Evolutionary conservation across 2,797 vertebrate genomes (phyloP).

Genomic region (Sylvia borin): DNA sequence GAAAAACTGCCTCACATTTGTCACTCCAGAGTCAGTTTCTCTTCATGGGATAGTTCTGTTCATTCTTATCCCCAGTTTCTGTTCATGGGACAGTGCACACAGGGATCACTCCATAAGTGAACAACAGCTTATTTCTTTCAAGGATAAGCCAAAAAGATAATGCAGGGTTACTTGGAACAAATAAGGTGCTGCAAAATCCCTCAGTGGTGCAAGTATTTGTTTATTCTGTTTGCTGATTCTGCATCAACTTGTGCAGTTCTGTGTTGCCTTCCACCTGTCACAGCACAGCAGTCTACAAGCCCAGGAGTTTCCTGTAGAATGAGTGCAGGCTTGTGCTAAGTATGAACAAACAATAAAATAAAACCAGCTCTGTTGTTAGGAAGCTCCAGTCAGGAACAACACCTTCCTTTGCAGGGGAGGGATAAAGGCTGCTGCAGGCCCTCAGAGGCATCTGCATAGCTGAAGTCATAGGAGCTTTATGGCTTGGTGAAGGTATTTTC

Average conservation of each 20-base stretch:
- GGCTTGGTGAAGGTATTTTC: neutral
- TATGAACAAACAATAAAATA: neutral
- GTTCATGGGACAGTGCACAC: neutral
- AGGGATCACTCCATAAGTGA: neutral
- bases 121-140: neutral
- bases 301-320: neutral
- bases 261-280: neutral
- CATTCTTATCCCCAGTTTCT: neutral
- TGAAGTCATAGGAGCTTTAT: neutral
- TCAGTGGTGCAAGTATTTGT: neutral
- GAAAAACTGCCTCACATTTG: neutral
- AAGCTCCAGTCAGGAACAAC: neutral
- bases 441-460: neutral
- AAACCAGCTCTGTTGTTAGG: neutral
- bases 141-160: neutral
- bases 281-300: neutral
- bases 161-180: neutral
- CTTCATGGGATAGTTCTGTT: neutral
- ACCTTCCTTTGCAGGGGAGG: neutral
- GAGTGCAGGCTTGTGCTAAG: neutral
- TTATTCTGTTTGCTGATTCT: neutral
- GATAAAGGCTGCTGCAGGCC: neutral
- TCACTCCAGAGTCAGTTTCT: neutral
- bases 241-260: neutral
- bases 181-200: neutral